Base-by-base conservation (phyloP, 2,797 vertebrate genomes). In the Taeniopygia guttata region DNA sequence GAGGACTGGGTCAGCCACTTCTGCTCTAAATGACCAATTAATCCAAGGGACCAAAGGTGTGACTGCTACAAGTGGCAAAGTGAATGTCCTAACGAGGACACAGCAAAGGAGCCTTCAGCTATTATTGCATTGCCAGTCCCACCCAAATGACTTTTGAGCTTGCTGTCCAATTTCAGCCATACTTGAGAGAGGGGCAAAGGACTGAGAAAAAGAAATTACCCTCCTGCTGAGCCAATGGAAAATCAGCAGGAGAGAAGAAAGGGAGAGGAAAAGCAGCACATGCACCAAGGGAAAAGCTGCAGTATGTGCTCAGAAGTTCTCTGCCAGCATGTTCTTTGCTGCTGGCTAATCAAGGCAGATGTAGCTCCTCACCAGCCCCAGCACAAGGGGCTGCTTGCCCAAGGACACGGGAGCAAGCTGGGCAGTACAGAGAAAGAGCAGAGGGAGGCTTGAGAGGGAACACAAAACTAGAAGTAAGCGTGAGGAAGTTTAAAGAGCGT, bases 401-500 rank as follows among this genome's bases (percentile, higher is more conserved):
- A 38, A 9, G 79, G 64, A 38, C 60, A 18, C 45, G 52, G 45
- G 26, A 90, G 30, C 46, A 25, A 76, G 63, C 40, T 74, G 81
- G 63, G 74, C 40, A 11, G 51, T 5, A 10, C 1, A 9, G 64
- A 43, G 56, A 67, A 64, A 29, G 42, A 43, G 75, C 4, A 78
- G 30, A 49, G 56, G 23, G 32, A 54, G 18, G 51, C 66, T 34
- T 5, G 42, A 56, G 49, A n/a, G 34, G 55, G 81, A 88, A 73
- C 17, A 13, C 2, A 9, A 38, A 96, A 94, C 83, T 21, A 69
- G 73, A 94, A 96, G 79, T 84, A 11, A 14, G 10, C 7, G 83
- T 36, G 91, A 84, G 94, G 94, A 96, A 94, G 83, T 86, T 77
- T 69, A 21, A 56, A 66, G 58, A 91, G 75, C 73, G 4, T 2